Conservation (phyloP, 2,113 vertebrate species). For the Verasper variegatus region DNA sequence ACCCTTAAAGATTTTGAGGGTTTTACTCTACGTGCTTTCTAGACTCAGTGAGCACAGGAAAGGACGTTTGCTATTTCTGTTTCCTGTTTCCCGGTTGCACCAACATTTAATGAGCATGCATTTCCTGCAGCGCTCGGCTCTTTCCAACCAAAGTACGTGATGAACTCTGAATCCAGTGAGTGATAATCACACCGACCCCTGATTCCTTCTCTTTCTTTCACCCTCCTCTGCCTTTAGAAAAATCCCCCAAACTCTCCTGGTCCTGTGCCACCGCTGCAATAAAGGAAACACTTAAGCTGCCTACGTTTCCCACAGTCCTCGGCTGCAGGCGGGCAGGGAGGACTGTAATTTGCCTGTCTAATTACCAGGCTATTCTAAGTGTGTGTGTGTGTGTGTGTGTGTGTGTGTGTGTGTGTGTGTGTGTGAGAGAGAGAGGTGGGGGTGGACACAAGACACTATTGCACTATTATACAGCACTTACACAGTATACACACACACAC, state of each 20-base stretch:
- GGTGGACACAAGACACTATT: constrained; percentile 36
- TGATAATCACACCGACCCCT: constrained; percentile 22
- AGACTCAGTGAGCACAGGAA: not conserved
- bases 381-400: constrained; percentile 5
- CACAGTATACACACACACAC: constrained; percentile 36
- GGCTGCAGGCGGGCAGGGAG: constrained; percentile 55
- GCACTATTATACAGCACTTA: constrained; percentile 45
- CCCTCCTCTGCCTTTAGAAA: constrained; percentile 36
- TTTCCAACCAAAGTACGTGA: constrained; percentile 5
- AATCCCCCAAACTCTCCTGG: constrained; percentile 27
- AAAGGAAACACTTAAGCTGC: constrained; percentile 72
- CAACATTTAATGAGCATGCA: not conserved
- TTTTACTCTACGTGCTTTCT: not conserved
- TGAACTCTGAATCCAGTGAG: not conserved
- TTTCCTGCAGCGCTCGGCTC: constrained; percentile 36
- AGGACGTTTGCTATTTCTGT: not conserved
- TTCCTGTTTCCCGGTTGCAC: not conserved
- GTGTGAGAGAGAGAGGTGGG: constrained; percentile 2
- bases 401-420: not conserved
- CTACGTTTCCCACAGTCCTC: constrained; percentile 78
- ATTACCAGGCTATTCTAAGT: constrained; percentile 76
- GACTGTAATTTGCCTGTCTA: constrained; percentile 78
- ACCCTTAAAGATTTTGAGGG: too few relatives aligned
- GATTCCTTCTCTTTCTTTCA: not conserved
- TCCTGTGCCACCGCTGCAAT: constrained; percentile 36